A percentile compares a stretch with the other conserved stretches of the same genome.
phyloP scores from a whole-genome alignment of 1,140 invertebrate species.

The Grapholita molesta region DNA sequence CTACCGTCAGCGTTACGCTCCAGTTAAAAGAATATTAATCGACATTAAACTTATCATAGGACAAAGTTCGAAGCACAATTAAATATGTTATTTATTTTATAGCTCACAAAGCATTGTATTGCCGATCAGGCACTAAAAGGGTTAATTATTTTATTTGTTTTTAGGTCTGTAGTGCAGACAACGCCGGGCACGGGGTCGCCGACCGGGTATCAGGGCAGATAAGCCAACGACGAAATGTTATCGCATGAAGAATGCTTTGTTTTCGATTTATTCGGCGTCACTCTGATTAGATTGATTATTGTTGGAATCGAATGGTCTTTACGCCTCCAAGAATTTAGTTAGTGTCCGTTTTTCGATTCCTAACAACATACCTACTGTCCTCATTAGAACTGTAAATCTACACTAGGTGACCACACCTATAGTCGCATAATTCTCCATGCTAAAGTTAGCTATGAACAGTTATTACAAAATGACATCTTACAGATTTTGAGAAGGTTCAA shows the following conservation, averaged over 20 bases:
- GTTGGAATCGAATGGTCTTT: neutral
- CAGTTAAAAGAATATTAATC: neutral
- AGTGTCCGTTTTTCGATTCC: neutral
- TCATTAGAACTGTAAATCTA: neutral
- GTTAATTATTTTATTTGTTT: slow-evolving; percentile 16
- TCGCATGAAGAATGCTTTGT: slow-evolving; percentile 68
- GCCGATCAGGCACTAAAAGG: neutral
- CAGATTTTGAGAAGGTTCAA: neutral
- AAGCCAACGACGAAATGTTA: slow-evolving; percentile 61
- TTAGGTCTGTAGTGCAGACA: slow-evolving; percentile 48
- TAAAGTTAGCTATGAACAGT: neutral
- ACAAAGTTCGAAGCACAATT: neutral
- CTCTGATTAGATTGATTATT: slow-evolving; percentile 52
- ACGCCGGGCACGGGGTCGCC: slow-evolving; percentile 58
- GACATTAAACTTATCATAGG: neutral
- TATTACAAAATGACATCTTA: neutral
- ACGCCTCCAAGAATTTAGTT: neutral
- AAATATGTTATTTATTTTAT: neutral
- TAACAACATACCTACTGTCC: neutral
- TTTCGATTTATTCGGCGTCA: slow-evolving; percentile 59
- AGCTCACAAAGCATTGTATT: neutral
- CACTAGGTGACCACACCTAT: neutral
- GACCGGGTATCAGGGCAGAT: slow-evolving; percentile 66
- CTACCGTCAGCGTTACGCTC: neutral
- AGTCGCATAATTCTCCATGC: neutral